These are phyloP conservation scores for Bovichtus variegatus DNA, from an alignment of 2,797 vertebrate species.

Conservation along the genomic window DNA sequence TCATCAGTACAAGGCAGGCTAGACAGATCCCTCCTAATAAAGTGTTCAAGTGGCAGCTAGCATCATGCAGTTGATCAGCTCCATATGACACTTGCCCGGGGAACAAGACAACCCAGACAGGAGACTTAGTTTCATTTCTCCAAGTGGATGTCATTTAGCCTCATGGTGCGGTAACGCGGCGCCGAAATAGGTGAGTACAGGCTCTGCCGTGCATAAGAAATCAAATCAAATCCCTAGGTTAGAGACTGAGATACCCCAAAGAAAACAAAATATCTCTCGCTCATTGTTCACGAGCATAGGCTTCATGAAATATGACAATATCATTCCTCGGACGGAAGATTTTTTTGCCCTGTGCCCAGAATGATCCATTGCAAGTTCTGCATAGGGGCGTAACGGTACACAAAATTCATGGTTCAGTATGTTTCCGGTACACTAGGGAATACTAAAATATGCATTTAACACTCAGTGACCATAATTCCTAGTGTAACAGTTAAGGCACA, in stretches of 20 bases:
- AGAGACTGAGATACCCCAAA: background rate
- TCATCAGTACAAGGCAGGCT: background rate
- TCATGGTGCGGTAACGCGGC: slow-evolving; percentile 6
- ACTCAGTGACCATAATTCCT: too few species aligned
- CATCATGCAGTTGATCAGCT: slow-evolving; percentile 29
- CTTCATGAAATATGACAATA: background rate
- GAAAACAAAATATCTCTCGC: background rate
- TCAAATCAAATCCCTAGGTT: slow-evolving; percentile 9
- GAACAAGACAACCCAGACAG: slow-evolving; percentile 20
- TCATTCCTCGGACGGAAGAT: background rate
- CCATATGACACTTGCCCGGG: slow-evolving; percentile 5
- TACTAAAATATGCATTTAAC: too few species aligned
- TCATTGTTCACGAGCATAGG: too few species aligned
- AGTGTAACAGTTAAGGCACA: too few species aligned
- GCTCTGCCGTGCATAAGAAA: slow-evolving; percentile 4
- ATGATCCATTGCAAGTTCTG: background rate
- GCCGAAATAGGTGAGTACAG: slow-evolving; percentile 22
- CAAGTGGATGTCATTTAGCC: slow-evolving; percentile 54
- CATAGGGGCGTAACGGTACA: background rate
- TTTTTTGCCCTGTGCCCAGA: background rate
- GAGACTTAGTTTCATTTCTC: slow-evolving; percentile 37
- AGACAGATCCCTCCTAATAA: slow-evolving; percentile 52
- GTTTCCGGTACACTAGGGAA: too few species aligned
- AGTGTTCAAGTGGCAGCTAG: slow-evolving; percentile 24
- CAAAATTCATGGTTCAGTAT: too few species aligned